Percentiles rank a stretch among this genome's conserved stretches.
phyloP scores from a whole-genome alignment of 2,797 vertebrate genomes.

The Poeciliopsis turneri region DNA sequence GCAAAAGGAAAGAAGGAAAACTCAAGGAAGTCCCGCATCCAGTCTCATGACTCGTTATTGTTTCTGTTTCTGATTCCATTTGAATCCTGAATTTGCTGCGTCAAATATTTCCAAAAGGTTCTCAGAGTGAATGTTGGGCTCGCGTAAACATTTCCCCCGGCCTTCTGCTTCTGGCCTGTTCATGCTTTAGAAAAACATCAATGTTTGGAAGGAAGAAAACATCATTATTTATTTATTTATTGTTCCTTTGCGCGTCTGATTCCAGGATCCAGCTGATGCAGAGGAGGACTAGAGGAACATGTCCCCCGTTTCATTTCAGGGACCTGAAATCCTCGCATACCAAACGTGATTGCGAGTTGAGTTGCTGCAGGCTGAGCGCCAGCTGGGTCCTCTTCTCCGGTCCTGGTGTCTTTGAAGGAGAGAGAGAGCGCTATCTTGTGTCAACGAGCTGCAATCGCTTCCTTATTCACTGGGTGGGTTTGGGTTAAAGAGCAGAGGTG shows the following conservation, averaged over 20 bases:
- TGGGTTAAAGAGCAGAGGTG: conserved; percentile 20
- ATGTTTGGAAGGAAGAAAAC: conserved; percentile 6
- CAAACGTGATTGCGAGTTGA: conserved; percentile 20
- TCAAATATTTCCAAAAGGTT: background rate
- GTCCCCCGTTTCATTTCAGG: conserved; percentile 40
- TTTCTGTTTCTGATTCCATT: background rate
- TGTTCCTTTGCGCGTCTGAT: conserved; percentile 9
- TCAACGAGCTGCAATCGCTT: background rate
- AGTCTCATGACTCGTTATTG: background rate
- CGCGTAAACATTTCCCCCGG: background rate
- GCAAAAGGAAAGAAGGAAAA: background rate
- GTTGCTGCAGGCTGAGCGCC: background rate
- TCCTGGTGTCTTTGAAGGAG: conserved; percentile 11
- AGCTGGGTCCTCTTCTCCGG: background rate
- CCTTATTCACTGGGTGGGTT: background rate
- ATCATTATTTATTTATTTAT: background rate
- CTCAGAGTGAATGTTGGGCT: background rate
- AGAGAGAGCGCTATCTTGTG: conserved; percentile 46
- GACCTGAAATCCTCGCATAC: conserved; percentile 51
- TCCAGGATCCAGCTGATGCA: conserved; percentile 52
- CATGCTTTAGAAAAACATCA: background rate
- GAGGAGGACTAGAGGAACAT: conserved; percentile 7
- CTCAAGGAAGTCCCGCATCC: background rate
- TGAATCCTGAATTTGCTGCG: background rate
- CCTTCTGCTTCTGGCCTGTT: background rate